A percentile compares a stretch with the other conserved stretches of the same genome.
Conservation (phyloP, 1,140 invertebrate genomes). For the Plutomurus gul region DNA sequence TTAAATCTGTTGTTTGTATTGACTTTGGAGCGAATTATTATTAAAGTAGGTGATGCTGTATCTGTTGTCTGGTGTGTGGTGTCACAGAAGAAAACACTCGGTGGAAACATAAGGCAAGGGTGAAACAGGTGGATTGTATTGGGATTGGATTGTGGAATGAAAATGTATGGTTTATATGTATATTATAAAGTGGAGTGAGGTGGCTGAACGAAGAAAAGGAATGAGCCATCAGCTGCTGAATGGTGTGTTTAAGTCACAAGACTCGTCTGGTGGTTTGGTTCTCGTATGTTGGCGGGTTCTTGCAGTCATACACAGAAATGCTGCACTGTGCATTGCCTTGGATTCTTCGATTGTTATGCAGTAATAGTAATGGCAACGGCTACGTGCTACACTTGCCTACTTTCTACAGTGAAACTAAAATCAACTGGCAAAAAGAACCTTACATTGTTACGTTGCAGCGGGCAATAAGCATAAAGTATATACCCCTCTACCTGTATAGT, state of each 20-base stretch:
- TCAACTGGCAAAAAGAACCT: too few relatives aligned
- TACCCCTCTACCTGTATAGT: too few relatives aligned
- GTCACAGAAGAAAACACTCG: not conserved
- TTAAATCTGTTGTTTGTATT: not conserved
- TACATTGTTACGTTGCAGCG: too few relatives aligned
- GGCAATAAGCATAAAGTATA: too few relatives aligned
- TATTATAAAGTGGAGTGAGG: slow-evolving; percentile 13
- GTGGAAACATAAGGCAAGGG: slow-evolving; percentile 13
- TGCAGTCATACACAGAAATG: too few relatives aligned
- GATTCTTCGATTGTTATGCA: too few relatives aligned
- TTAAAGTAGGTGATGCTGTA: not conserved
- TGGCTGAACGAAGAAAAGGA: slow-evolving; percentile 3
- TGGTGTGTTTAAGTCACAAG: not conserved
- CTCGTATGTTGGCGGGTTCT: too few relatives aligned
- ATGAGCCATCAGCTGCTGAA: slow-evolving; percentile 23
- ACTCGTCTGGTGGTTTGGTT: not conserved
- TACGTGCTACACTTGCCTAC: too few relatives aligned
- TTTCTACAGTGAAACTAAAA: too few relatives aligned
- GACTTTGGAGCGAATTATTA: not conserved
- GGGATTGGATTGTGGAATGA: slow-evolving; percentile 17
- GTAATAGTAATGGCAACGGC: too few relatives aligned
- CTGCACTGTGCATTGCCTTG: too few relatives aligned
- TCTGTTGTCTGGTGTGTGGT: slow-evolving; percentile 4
- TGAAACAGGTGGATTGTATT: slow-evolving; percentile 35
- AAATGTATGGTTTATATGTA: slow-evolving; percentile 12